Base-by-base conservation (phyloP, 2,113 vertebrate species). In the Talpa occidentalis region DNA sequence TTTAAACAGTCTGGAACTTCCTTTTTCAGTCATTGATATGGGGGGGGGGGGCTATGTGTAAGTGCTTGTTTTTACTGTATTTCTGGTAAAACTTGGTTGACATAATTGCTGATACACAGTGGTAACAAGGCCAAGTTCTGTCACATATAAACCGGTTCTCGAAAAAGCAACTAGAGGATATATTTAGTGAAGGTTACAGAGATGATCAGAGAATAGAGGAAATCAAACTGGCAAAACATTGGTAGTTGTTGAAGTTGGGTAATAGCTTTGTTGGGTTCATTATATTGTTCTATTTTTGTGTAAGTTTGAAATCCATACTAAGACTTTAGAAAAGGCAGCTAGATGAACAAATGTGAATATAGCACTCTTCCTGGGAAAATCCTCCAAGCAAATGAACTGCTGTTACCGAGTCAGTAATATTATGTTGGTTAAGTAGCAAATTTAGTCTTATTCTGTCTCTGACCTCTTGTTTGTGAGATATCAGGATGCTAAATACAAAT, bases 381-480 rank as follows among this genome's bases (percentile, higher is more conserved):
- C 12, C 67, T 73, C 59, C 54, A 42, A 67, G 42, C 35, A 79
- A 42, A 56, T 81, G 52, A 79, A 56, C 73, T 73, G 6, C 70
- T 59, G 0, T 67, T 83, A 26, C 73, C 59, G 37, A 94, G 54
- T 70, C 44, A 59, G 59, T 84, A 30, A 67, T 79, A 1, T 80
- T 88, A 30, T 72, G 24, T 88, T 91, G 56, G 24, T 70, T 89
- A 62, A 79, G 47, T 16, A 40, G n/a, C 83, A 52, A 42, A 28
- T 66, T 89, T 93, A 87, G 70, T 62, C 32, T 79, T 66, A 49
- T 69, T 35, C n/a, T 59, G 2, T 42, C 52, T 67, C 62, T 92
- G 60, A 64, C 52, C 92, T 83, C 78, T 90, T 95, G n/a, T 91
- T 81, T 60, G 56, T 64, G 74, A 93, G 49, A 24, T 82, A 62